A percentile compares a stretch with the other conserved stretches of the same genome.
phyloP scores from a whole-genome alignment of 2,888 invertebrate species.

The Alentia gelatinosa region DNA sequence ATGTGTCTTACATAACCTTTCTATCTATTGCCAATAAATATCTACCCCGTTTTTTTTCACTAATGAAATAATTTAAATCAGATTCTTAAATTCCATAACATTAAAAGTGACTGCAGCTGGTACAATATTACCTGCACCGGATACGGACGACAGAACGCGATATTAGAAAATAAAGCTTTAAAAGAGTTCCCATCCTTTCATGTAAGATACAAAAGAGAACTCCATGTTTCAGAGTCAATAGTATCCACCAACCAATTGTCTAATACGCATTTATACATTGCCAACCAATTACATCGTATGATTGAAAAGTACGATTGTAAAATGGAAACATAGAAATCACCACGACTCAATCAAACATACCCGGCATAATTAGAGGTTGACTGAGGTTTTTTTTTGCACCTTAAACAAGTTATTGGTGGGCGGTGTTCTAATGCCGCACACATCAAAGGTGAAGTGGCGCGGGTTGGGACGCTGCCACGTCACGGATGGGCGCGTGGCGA shows the following conservation, averaged over 20 bases:
- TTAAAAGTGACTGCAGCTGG: no score
- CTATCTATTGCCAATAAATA: no score
- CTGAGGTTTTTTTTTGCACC: neutral
- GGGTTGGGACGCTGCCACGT: neutral
- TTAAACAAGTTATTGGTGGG: neutral
- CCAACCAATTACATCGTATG: neutral
- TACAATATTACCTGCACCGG: no score
- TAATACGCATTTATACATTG: neutral
- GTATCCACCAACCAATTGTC: neutral
- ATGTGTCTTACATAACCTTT: no score
- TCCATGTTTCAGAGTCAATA: neutral
- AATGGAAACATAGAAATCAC: neutral
- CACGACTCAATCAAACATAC: neutral
- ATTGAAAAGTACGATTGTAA: neutral
- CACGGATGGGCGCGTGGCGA: neutral
- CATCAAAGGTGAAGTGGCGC: neutral
- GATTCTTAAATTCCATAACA: no score
- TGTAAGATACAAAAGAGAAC: neutral
- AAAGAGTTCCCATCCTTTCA: neutral
- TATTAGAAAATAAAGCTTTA: neutral
- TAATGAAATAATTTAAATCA: no score
- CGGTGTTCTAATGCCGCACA: neutral
- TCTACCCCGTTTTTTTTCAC: no score
- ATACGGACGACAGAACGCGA: neutral
- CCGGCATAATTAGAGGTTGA: neutral